Base-by-base conservation (phyloP, 2,113 vertebrate genomes). In the Synodontis membranacea region DNA sequence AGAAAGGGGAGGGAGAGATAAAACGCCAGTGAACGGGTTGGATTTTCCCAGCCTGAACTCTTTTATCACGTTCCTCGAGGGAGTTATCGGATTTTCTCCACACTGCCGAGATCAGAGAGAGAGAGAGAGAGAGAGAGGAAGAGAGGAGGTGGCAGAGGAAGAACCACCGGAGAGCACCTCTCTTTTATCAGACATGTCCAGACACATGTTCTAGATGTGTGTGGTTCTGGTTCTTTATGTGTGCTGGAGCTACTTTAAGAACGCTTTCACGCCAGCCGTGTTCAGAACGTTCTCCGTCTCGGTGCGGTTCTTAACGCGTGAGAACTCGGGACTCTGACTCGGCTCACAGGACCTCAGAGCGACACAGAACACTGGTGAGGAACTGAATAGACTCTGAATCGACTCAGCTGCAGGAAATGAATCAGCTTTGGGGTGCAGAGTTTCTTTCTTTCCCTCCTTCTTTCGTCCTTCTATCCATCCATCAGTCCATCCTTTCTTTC, bases 61-160 rank as follows among this genome's bases (percentile, higher is more conserved):
- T 86, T 86, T 86, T 86, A 72, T 86, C 56, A 39, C 12, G 44
- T 60, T 86, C 64, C 85, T 64, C 44, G 4, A 52, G 86, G 74
- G 75, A 86, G 82, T 84, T 74, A 84, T 89, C 39, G 75, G 86
- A 54, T 86, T 86, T n/a, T 12, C 87, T 76, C 46, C 56, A 44
- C 68, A 52, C 62, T 28, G 28, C 80, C 9, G 28, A 88, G 64
- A 62, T 75, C 60, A 88, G 48, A 80, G 56, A 76, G 34, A 37
- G 46, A 70, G 60, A 31, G 62, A 34, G 66, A 2, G 80, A 23
- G 60, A 28, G 14, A 60, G 80, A 39, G 21, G 7, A 8, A 23
- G 54, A 58, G 37, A 19, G 64, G 5, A 7, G 15, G 23, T 50
- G 78, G 31, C 56, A 23, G 12, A 60, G 80, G 34, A 58, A 48